These are phyloP conservation scores for Tetramorium alpestre DNA, from an alignment of 1,140 invertebrate species.

Conservation along the genomic window DNA sequence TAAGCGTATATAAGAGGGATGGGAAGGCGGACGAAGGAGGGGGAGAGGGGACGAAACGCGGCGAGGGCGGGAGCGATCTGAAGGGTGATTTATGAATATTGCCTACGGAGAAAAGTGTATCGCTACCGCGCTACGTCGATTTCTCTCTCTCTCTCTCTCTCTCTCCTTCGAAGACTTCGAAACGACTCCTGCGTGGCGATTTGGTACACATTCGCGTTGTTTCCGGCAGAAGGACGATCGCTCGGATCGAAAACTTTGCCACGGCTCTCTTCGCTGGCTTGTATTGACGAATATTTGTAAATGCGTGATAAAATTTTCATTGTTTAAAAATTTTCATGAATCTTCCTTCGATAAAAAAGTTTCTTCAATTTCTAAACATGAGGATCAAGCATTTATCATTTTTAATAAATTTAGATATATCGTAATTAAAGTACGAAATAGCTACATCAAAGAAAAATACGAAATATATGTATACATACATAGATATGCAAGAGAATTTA, in stretches of 20 bases:
- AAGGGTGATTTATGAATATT: slow-evolving; percentile 86
- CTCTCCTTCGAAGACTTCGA: slow-evolving; percentile 7
- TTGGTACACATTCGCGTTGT: slow-evolving; percentile 52
- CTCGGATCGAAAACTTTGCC: slow-evolving; percentile 18
- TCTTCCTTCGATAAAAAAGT: neutral
- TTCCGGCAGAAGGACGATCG: slow-evolving; percentile 42
- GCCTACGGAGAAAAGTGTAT: slow-evolving; percentile 81
- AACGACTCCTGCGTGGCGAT: slow-evolving; percentile 45
- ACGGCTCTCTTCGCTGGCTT: neutral
- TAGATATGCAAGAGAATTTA: neutral
- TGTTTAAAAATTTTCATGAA: neutral
- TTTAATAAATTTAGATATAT: neutral
- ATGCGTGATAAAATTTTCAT: neutral
- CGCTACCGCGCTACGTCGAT: slow-evolving; percentile 74
- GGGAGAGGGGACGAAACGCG: slow-evolving; percentile 31
- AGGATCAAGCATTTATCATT: neutral
- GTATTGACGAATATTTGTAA: neutral
- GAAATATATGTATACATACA: neutral
- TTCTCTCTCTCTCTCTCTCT: slow-evolving; percentile 55
- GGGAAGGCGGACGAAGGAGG: slow-evolving; percentile 29
- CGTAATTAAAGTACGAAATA: neutral
- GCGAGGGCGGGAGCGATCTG: slow-evolving; percentile 52
- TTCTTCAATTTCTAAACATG: neutral
- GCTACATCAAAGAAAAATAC: neutral
- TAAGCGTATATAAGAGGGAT: slow-evolving; percentile 81